Evolutionary conservation across 1,140 invertebrate genomes (phyloP).

Genomic region (Pygmarrhopalites habei): DNA sequence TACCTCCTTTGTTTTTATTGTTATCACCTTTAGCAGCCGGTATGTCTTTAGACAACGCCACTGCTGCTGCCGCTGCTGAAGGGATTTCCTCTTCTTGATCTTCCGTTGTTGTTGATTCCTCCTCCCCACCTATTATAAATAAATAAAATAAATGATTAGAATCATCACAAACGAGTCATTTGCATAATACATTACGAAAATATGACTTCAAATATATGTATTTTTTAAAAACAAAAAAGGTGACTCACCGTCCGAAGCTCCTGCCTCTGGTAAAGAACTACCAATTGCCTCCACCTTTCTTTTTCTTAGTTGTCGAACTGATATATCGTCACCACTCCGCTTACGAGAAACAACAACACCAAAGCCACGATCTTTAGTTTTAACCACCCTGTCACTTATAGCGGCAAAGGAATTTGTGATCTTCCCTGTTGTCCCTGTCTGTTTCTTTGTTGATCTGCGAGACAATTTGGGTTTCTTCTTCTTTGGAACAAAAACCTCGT

Average conservation of each 20-base stretch:
- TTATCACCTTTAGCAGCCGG: not conserved
- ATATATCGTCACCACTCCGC: slow-evolving; percentile 5
- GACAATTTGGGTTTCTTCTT: slow-evolving; percentile 10
- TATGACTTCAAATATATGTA: too few species aligned
- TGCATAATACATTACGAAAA: too few species aligned
- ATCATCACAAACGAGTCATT: too few species aligned
- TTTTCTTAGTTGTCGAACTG: slow-evolving; percentile 17
- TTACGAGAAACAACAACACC: too few species aligned
- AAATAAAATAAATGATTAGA: too few species aligned
- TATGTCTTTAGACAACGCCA: not conserved
- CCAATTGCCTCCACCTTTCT: slow-evolving; percentile 12
- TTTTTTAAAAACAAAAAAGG: too few species aligned
- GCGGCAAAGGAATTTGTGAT: not conserved
- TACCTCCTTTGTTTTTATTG: not conserved
- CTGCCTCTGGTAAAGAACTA: not conserved
- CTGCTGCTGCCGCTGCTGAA: not conserved
- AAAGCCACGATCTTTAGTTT: not conserved
- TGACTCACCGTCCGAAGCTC: not conserved
- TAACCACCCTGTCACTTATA: not conserved
- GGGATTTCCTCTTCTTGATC: slow-evolving; percentile 12
- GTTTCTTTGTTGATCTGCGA: not conserved
- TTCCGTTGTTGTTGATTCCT: slow-evolving; percentile 35
- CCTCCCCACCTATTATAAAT: too few species aligned
- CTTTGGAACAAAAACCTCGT: too few species aligned
- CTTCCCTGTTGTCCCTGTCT: not conserved